These are phyloP conservation scores for Cyprinodon brontotheroides DNA, from an alignment of 2,113 vertebrate genomes.

Conservation along the genomic window DNA sequence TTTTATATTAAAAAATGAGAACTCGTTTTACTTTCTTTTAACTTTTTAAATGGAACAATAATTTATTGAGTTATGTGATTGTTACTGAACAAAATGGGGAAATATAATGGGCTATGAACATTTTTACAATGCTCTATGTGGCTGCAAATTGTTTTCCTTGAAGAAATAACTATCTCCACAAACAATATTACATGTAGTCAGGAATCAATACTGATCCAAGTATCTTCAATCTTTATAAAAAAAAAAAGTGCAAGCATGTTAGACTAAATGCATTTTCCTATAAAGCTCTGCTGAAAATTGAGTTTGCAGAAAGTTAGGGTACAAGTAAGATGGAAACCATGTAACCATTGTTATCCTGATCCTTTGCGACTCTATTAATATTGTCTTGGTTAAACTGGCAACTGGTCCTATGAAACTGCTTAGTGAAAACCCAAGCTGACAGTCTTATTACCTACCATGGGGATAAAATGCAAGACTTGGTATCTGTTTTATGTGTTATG, in stretches of 20 bases:
- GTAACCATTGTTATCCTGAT: neutral
- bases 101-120: neutral
- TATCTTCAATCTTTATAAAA: too few species aligned
- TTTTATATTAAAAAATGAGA: too few species aligned
- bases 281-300: neutral
- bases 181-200: neutral
- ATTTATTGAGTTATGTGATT: neutral
- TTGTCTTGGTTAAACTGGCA: constrained; percentile 1
- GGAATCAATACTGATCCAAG: neutral
- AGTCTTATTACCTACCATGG: constrained; percentile 14
- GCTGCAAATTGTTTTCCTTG: neutral
- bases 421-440: constrained; percentile 7
- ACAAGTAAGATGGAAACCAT: neutral
- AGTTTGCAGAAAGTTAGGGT: neutral
- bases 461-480: constrained; percentile 1
- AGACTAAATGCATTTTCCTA: neutral
- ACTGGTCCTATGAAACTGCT: neutral
- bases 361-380: neutral
- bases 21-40: too few species aligned
- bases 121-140: neutral
- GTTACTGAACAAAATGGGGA: neutral
- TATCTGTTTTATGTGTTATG: constrained; percentile 10
- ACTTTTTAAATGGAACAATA: neutral
- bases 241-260: neutral
- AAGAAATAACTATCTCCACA: neutral